Base-by-base conservation (phyloP, 2,797 vertebrate genomes). In the Halcyon smyrnensis region DNA sequence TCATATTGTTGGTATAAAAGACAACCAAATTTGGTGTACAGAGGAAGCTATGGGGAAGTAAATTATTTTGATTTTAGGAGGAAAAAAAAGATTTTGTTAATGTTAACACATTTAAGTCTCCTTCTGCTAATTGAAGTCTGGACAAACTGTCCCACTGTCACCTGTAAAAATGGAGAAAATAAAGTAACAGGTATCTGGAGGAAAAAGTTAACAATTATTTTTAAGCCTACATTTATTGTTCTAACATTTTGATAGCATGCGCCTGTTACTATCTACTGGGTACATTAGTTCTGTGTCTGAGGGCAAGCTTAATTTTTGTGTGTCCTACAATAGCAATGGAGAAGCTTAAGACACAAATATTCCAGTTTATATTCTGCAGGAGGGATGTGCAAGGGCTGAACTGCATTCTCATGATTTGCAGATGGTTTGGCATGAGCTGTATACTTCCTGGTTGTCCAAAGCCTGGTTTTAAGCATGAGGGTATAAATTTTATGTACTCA, bases 21-120 rank as follows among this genome's bases (percentile, higher is more conserved):
- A 50, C 27, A 59, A 34, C 10, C 5, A 83, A 65, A 57, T 28
- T 27, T 0, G 0, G 6, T 57, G 12, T 32, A 6, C 8, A 48
- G 30, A 81, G 30, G 43, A 63, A 80, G 27, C 23, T 64, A n/a
- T 32, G 39, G 41, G 11, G n/a, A 78, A 81, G 21, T 21, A 77
- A 83, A 74, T 59, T 8, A 1, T 70, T 87, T 93, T 37, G 17
- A 24, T 25, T 50, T 50, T 50, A 50, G 24, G 25, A 9, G 0
- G 1, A 1, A 34, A 59, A 23, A 23, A 15, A 8, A 4, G 23
- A n/a, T 64, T 89, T 57, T 36, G 25, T 39, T 15, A 18, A 14
- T 46, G 5, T 46, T 76, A 46, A 51, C 9, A 51, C 34, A 46
- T 51, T 37, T 69, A 54, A 30, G 8, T 57, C 6, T 76, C 6